Evolutionary conservation across 2,113 vertebrate genomes (phyloP), one percentile per base, ranked within the genome.

Genomic region (Octodon degus): DNA sequence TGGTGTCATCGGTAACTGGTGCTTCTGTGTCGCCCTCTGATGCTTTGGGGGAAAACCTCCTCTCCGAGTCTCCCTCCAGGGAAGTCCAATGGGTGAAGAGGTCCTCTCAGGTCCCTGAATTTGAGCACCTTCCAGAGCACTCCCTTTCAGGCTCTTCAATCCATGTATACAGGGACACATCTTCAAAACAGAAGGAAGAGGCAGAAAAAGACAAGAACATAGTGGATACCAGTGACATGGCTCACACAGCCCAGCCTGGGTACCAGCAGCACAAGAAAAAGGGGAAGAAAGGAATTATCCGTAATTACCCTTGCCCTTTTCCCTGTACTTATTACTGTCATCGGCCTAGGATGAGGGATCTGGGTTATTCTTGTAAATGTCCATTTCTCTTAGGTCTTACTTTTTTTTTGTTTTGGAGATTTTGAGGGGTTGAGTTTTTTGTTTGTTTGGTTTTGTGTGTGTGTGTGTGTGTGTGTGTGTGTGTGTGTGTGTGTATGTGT

Each of bases 251-350:
- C n/a, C 85, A 65, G 37, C 90, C 85, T 88, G 90, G 34, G 91
- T 53, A 24, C 37, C 85, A 34, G 20, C 72, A 16, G 30, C 79
- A 37, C 55, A 97, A 97, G 95, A 97, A 86, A 93, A 96, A 93
- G 84, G 47, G 34, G 47, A 97, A 97, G 86, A 97, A 96, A 91
- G 65, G 74, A 90, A 24, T 40, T 94, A 37, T 72, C 92, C 0
- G 86, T 97, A 97, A 97, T 96, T 96, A 55, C 19, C 25, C 67
- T 81, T 68, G 19, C 43, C 79, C 53, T 92, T 77, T 50, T 9
- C 79, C 65, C 68, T 80, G 16, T 90, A 74, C 84, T 89, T 60
- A 77, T 62, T 80, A 67, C 27, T 47, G 13, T 77, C 67, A 72
- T 63, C 86, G 40, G 62, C 80, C 77, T 83, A 77, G 53, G 67